Conservation (phyloP, 2,888 invertebrate genomes). For the Anthrax anthrax region DNA sequence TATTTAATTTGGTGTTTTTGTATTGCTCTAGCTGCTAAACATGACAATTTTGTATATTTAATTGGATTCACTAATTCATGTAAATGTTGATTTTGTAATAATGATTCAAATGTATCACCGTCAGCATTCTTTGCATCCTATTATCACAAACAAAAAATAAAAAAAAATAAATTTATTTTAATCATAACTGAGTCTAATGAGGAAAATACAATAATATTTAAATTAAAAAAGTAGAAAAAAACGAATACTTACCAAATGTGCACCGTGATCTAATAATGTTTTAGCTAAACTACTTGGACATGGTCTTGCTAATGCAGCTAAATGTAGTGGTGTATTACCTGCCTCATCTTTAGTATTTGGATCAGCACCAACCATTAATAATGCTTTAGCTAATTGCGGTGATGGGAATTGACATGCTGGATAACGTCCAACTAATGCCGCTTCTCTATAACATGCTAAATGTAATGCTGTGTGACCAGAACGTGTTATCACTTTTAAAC, state of each 20-base stretch:
- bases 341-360: slow-evolving; percentile 65
- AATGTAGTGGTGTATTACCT: slow-evolving; percentile 78
- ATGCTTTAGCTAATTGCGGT: slow-evolving; percentile 51
- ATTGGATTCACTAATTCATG: slow-evolving; percentile 59
- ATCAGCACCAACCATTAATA: slow-evolving; percentile 70
- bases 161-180: background rate
- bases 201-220: too few relatives aligned
- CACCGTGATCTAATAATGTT: slow-evolving; percentile 62
- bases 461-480: slow-evolving; percentile 61
- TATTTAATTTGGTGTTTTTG: slow-evolving; percentile 54
- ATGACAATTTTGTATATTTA: slow-evolving; percentile 65
- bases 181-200: background rate
- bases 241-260: slow-evolving; percentile 34
- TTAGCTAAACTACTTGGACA: slow-evolving; percentile 57
- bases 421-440: slow-evolving; percentile 50
- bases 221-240: background rate
- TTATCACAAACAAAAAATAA: background rate
- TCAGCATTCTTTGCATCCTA: slow-evolving; percentile 53
- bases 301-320: slow-evolving; percentile 59
- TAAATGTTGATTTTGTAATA: slow-evolving; percentile 48
- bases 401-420: slow-evolving; percentile 59
- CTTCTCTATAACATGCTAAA: slow-evolving; percentile 70
- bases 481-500: slow-evolving; percentile 47
- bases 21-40: slow-evolving; percentile 72
- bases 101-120: slow-evolving; percentile 58